Conservation (phyloP, 2,113 vertebrate species). For the Pimephales promelas region DNA sequence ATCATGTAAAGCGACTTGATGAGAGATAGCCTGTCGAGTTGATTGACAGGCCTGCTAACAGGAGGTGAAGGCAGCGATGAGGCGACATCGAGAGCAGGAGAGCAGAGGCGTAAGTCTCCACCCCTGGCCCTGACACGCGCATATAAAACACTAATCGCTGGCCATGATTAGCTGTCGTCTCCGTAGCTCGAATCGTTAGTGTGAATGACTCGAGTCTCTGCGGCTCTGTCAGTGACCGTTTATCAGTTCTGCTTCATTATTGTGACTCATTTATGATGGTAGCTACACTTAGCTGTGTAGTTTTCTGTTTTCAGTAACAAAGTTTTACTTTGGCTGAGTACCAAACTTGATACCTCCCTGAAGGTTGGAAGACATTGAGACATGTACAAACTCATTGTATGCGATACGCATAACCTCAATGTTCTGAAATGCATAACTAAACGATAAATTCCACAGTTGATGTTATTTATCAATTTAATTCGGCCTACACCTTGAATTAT, state of each 20-base stretch:
- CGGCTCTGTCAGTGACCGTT: conserved; percentile 9
- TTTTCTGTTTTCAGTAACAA: neutral
- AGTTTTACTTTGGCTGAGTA: neutral
- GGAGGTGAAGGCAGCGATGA: conserved; percentile 62
- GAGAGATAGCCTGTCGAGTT: conserved; percentile 68
- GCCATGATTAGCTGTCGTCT: conserved; percentile 40
- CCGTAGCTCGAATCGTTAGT: conserved; percentile 13
- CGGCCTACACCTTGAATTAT: too few species aligned
- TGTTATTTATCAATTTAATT: too few species aligned
- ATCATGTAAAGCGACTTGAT: conserved; percentile 74
- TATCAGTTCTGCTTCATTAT: conserved; percentile 20
- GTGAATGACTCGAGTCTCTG: neutral
- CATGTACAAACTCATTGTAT: neutral
- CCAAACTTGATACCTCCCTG: neutral
- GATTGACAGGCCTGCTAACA: conserved; percentile 75
- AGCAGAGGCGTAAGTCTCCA: conserved; percentile 40
- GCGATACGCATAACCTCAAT: neutral
- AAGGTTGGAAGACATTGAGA: neutral
- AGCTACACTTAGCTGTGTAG: neutral
- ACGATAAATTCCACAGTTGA: too few species aligned
- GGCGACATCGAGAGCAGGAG: conserved; percentile 35
- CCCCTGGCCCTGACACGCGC: conserved; percentile 57
- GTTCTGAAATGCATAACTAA: neutral
- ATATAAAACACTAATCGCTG: conserved; percentile 27
- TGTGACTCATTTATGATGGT: conserved; percentile 4